These are phyloP conservation scores for Peromyscus maniculatus DNA, from an alignment of 2,113 vertebrate genomes.

Conservation along the genomic window DNA sequence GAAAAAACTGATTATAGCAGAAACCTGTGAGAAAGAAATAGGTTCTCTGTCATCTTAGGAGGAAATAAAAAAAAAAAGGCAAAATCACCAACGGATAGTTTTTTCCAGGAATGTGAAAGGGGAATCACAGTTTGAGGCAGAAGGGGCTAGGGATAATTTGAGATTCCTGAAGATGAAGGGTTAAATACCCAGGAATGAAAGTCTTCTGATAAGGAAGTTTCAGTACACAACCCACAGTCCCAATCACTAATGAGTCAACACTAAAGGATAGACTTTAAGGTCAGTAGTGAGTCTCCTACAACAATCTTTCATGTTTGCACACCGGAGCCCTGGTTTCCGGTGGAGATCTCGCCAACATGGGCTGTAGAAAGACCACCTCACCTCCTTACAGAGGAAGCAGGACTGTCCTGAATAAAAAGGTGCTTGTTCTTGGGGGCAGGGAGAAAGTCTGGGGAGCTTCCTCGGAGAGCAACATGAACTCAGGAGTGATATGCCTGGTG, in stretches of 20 bases:
- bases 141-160: background rate
- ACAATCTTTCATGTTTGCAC: background rate
- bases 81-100: background rate
- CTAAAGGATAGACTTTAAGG: background rate
- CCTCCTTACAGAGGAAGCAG: background rate
- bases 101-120: background rate
- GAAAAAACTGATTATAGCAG: background rate
- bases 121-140: background rate
- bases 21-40: background rate
- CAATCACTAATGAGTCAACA: background rate
- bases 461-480: background rate
- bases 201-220: background rate
- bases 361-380: background rate
- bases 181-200: background rate
- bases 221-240: background rate
- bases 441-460: background rate
- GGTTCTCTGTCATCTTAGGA: background rate
- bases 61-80: background rate
- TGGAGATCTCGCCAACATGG: background rate
- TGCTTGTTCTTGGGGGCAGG: background rate
- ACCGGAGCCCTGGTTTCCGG: background rate
- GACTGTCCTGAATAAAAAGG: background rate
- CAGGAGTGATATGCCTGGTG: accelerated
- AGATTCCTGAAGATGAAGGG: background rate
- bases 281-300: background rate